Evolutionary conservation across 2,797 vertebrate genomes (phyloP), one percentile per base, ranked within the genome.

Genomic region (Merluccius polli): DNA sequence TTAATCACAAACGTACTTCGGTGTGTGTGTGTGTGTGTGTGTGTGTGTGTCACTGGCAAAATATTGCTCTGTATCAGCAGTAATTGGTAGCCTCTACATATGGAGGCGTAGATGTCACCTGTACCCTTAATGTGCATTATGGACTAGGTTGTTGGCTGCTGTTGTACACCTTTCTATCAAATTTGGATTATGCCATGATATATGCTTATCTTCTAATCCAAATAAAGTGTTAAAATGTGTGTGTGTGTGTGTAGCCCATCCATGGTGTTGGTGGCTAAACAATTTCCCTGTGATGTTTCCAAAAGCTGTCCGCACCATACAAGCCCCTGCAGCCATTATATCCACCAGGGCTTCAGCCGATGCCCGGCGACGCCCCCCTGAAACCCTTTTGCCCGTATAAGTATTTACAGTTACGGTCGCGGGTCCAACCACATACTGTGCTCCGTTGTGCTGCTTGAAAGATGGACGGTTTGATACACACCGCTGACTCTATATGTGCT

Each of bases 391-490:
- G 6, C 44, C 27, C 12, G 16, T 74, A 83, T 89, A 81, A 73
- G 86, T 87, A 85, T 29, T n/a, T 76, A 81, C 81, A 74, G 75
- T 80, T 80, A n/a, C n/a, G n/a, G 68, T 48, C 0, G 5, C 10
- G 71, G 74, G 79, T 83, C 72, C 79, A 85, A 83, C 21, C 75
- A 84, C 24, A 63, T 85, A 74, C 85, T 83, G 9, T 35, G 63
- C 65, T 76, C 81, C 52, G 81, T 81, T 77, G 74, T 79, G n/a
- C 74, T 31, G 41, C 21, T 82, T 77, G 71, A 79, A 81, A 78
- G 82, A 88, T 89, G 81, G 77, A 87, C 85, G 78, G 72, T 72
- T 4, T 8, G 16, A 71, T 71, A 75, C 79, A 35, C 30, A 29
- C 74, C 71, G 72, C 52, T 33, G 72, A 52, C 67, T 81, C 82